Conservation (phyloP, 2,797 vertebrate genomes). For the Eremophila alpestris region DNA sequence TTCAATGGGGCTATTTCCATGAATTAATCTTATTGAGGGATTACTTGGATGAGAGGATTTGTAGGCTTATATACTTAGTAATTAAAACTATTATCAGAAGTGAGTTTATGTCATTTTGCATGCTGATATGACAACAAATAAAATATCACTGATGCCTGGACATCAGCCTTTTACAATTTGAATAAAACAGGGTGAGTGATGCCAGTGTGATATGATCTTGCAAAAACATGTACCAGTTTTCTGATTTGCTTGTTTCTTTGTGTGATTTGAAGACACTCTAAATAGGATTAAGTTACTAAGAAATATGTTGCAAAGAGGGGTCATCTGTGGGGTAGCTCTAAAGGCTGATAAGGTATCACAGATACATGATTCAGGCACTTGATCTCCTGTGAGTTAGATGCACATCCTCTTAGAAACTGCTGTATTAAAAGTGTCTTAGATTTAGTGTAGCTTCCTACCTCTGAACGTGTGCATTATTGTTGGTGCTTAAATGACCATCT, state of each 20-base stretch:
- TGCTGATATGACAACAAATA: background rate
- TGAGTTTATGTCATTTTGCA: slow-evolving; percentile 13
- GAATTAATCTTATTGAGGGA: slow-evolving; percentile 47
- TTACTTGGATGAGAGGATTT: slow-evolving; percentile 40
- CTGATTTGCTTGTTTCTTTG: slow-evolving; percentile 35
- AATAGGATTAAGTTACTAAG: slow-evolving; percentile 67
- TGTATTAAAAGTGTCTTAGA: slow-evolving; percentile 37
- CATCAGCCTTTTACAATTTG: background rate
- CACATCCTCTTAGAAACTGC: slow-evolving; percentile 54
- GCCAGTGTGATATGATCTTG: slow-evolving; percentile 26
- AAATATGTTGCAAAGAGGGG: slow-evolving; percentile 51
- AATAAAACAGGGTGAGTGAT: background rate
- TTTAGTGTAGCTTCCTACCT: background rate
- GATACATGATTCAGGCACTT: background rate
- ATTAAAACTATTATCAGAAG: slow-evolving; percentile 52
- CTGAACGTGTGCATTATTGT: slow-evolving; percentile 48
- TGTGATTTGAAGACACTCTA: slow-evolving; percentile 59
- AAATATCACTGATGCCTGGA: background rate
- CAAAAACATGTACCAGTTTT: slow-evolving; percentile 31
- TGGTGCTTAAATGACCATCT: slow-evolving; percentile 41
- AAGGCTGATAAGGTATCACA: background rate
- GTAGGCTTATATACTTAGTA: slow-evolving; percentile 38
- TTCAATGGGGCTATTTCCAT: slow-evolving; percentile 17
- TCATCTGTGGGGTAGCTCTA: background rate
- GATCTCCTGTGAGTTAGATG: slow-evolving; percentile 61